Conservation (phyloP, 2,113 vertebrate genomes). For the Myotis lucifugus region DNA sequence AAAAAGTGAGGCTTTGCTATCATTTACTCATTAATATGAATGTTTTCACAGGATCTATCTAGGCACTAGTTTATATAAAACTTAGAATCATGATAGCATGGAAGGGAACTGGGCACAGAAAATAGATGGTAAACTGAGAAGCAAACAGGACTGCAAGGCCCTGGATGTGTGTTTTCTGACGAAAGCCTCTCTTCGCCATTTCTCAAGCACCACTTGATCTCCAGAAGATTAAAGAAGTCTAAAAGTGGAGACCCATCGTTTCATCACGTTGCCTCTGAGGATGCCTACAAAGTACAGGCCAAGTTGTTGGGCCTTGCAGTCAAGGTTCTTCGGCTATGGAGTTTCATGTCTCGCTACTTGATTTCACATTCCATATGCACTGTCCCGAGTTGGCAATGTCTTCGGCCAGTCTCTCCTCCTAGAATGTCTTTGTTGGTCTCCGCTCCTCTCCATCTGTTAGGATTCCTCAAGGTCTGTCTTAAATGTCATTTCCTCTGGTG, state of each 20-base stretch:
- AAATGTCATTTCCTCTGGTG: neutral
- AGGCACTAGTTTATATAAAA: neutral
- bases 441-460: neutral
- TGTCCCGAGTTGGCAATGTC: neutral
- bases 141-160: neutral
- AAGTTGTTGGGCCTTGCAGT: neutral
- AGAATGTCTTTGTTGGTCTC: neutral
- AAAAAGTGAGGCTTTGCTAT: constrained; percentile 26
- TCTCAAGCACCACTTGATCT: neutral
- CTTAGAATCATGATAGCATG: neutral
- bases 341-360: neutral
- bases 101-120: neutral
- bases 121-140: neutral
- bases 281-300: neutral
- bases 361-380: neutral
- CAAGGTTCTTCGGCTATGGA: neutral
- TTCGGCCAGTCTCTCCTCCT: neutral
- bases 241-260: neutral
- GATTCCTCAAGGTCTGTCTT: neutral
- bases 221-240: neutral
- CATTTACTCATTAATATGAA: constrained; percentile 38
- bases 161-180: neutral
- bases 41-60: constrained; percentile 27
- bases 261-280: neutral
- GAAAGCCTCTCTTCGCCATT: neutral